Evolutionary conservation across 2,113 vertebrate genomes (phyloP).

Genomic region (Gallinago undulata): DNA sequence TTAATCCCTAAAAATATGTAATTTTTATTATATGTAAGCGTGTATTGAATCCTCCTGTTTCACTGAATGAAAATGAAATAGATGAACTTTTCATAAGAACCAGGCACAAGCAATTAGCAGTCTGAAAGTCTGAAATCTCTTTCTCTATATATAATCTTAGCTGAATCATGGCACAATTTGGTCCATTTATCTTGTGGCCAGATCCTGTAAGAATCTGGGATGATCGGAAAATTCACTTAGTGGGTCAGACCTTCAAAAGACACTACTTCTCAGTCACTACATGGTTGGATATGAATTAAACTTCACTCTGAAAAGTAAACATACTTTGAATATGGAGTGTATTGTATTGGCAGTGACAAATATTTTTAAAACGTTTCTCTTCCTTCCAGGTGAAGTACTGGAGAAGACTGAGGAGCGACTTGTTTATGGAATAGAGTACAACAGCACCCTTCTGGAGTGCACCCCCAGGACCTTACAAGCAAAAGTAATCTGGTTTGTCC

Average conservation of each 20-base stretch:
- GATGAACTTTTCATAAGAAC: neutral
- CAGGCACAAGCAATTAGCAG: neutral
- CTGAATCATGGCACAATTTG: neutral
- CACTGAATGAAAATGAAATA: neutral
- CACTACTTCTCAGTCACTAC: neutral
- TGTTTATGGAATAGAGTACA: slow-evolving; percentile 89
- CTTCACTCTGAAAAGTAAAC: neutral
- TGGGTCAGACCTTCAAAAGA: neutral
- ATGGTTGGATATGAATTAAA: neutral
- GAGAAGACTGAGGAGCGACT: slow-evolving; percentile 80
- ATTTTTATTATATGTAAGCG: neutral
- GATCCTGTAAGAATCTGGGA: neutral
- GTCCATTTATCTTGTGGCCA: neutral
- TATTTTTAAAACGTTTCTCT: neutral
- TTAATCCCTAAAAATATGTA: neutral
- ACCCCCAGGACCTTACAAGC: slow-evolving; percentile 90
- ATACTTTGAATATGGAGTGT: neutral
- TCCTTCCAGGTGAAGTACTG: slow-evolving; percentile 65
- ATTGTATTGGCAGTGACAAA: neutral
- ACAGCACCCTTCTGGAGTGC: slow-evolving; percentile 93
- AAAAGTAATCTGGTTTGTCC: slow-evolving; percentile 90
- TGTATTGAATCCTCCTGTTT: neutral
- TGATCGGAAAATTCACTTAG: neutral
- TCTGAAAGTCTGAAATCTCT: neutral
- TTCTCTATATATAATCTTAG: neutral